Conservation (phyloP, 1,140 invertebrate species). For the Asobara japonica region DNA sequence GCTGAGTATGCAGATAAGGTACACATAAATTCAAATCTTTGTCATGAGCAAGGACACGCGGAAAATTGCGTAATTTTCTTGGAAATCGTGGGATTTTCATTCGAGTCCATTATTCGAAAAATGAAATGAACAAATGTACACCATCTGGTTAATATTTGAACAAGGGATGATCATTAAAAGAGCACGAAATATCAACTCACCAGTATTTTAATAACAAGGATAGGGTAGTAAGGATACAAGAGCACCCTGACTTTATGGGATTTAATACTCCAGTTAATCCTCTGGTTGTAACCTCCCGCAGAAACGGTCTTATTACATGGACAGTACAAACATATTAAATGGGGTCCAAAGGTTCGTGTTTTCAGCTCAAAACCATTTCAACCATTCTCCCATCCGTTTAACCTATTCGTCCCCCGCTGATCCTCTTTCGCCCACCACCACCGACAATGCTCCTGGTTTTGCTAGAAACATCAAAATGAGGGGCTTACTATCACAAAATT, state of each 20-base stretch:
- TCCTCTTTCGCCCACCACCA: not conserved
- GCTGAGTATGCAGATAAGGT: not conserved
- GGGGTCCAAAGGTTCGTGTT: slow-evolving; percentile 11
- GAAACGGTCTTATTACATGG: slow-evolving; percentile 20
- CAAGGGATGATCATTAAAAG: not conserved
- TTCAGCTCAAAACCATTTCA: not conserved
- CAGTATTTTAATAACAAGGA: not conserved
- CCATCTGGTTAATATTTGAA: not conserved
- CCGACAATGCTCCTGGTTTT: not conserved
- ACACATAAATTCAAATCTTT: not conserved
- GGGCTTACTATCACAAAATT: not conserved
- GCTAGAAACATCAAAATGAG: not conserved
- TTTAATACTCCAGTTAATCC: slow-evolving; percentile 13
- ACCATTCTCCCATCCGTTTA: slow-evolving; percentile 6
- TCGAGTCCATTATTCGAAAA: too few relatives aligned
- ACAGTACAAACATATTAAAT: slow-evolving; percentile 25
- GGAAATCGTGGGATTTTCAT: not conserved
- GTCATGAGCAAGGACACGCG: not conserved
- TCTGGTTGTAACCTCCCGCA: not conserved
- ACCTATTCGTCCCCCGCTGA: not conserved
- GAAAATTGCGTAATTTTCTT: not conserved
- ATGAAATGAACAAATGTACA: too few relatives aligned
- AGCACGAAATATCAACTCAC: not conserved
- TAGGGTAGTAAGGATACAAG: not conserved
- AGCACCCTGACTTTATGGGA: not conserved